Evolutionary conservation across 2,113 vertebrate genomes (phyloP), one percentile per base, ranked within the genome.

Genomic region (Entomyzon cyanotis): DNA sequence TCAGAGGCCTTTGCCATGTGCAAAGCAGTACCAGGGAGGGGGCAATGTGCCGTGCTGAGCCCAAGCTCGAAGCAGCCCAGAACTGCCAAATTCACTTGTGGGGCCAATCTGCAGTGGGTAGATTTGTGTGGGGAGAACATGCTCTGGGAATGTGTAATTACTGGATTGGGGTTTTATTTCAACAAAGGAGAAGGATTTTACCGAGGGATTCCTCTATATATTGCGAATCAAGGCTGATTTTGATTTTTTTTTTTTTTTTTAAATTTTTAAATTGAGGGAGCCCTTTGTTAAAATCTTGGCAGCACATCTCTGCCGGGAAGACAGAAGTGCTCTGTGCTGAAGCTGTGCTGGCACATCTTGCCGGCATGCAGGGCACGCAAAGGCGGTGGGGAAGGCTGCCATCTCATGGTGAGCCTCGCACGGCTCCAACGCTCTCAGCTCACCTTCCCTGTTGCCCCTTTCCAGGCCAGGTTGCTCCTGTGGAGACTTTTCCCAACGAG

Each of bases 201-300:
- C 59, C 44, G 46, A 69, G 31, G 15, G 30, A 63, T 74, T 5
- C 2, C 41, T 74, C 39, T 60, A n/a, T n/a, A 16, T 41, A 65
- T 25, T 53, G 78, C 65, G 89, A 84, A 84, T 62, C 41, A 64
- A 90, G 15, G n/a, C 16, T 49, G 22, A 17, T 46, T 28, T 21
- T 22, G 52, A 33, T n/a, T 49, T 30, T 11, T 42, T 20, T 5
- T 37, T n/a, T 49, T 30, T 11, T 42, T 20, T 5, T 8, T 55
- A 27, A 17, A 18, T 25, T 20, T 76, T 44, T 87, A 71, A 68
- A 92, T 84, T 94, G n/a, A 93, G 93, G 78, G 89, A 85, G 84
- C 19, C 64, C 68, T 96, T 96, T 97, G 92, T 97, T 97, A 55
- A 70, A 83, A 28, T 88, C 78, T 94, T 97, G 95, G 96, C 96